phyloP scores from a whole-genome alignment of 2,888 invertebrate genomes.

The Nebria salina region DNA sequence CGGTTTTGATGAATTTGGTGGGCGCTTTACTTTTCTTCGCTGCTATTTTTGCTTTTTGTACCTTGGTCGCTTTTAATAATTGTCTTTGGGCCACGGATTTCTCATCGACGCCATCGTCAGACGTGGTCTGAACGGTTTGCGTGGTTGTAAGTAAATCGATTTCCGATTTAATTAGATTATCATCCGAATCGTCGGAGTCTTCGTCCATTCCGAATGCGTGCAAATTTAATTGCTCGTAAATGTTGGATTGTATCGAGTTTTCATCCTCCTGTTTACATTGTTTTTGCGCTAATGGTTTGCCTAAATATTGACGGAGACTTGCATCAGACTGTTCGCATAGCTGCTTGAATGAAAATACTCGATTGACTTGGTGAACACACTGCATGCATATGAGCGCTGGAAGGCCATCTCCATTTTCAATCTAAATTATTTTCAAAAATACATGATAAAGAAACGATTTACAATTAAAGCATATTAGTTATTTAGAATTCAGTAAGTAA shows the following conservation, averaged over 20 bases:
- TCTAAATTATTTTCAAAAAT: conserved; percentile 54
- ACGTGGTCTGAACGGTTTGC: conserved; percentile 42
- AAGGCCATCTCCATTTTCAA: conserved; percentile 63
- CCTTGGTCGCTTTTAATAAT: conserved; percentile 59
- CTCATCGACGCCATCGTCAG: conserved; percentile 57
- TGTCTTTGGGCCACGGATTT: conserved; percentile 62
- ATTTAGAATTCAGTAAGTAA: no score
- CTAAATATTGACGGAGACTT: conserved; percentile 61
- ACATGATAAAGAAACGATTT: conserved; percentile 28
- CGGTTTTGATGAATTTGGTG: conserved; percentile 57
- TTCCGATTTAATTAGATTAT: conserved; percentile 58
- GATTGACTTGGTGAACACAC: conserved; percentile 63
- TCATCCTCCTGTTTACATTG: conserved; percentile 55
- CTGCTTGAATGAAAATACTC: conserved; percentile 64
- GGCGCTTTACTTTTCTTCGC: conserved; percentile 54
- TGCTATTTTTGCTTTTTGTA: conserved; percentile 53
- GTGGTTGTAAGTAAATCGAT: conserved; percentile 53
- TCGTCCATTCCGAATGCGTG: conserved; percentile 59
- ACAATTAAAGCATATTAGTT: neutral
- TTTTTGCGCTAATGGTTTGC: conserved; percentile 57
- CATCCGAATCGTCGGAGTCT: conserved; percentile 58
- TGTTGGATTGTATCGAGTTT: conserved; percentile 47
- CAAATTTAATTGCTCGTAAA: conserved; percentile 29
- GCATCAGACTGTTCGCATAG: conserved; percentile 63
- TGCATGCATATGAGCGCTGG: conserved; percentile 63